These are phyloP conservation scores for Serinus canaria DNA, from an alignment of 2,113 vertebrate species.

Conservation along the genomic window DNA sequence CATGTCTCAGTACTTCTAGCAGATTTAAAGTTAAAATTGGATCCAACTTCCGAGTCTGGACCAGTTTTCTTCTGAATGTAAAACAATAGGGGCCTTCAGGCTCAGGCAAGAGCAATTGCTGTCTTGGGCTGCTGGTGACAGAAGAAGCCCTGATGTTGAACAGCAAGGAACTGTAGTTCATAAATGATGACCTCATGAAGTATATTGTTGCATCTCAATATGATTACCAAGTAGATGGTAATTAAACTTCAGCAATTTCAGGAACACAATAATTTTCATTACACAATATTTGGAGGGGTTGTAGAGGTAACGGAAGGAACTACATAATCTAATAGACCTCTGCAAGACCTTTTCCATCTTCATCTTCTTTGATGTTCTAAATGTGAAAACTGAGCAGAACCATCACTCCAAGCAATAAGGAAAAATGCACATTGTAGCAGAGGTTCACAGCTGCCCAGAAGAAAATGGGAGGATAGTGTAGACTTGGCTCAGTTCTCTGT, in stretches of 20 bases:
- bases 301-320: not conserved
- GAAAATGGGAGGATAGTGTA: not conserved
- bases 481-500: not conserved
- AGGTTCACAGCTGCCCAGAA: not conserved
- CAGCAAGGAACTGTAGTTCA: not conserved
- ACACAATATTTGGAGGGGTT: not conserved
- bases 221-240: not conserved
- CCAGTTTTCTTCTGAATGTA: not conserved
- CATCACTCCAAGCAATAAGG: not conserved
- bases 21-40: not conserved
- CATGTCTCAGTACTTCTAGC: not conserved
- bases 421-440: not conserved
- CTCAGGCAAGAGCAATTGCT: not conserved
- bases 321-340: not conserved
- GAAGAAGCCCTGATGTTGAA: not conserved
- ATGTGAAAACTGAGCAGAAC: not conserved
- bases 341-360: not conserved
- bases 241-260: slow-evolving; percentile 8
- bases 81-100: not conserved
- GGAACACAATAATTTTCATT: not conserved
- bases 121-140: not conserved
- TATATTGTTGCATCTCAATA: not conserved
- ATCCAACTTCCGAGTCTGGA: rapidly evolving
- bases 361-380: not conserved
- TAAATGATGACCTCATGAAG: not conserved